Evolutionary conservation across 2,888 invertebrate genomes (phyloP).

Genomic region (Morpho helenor): DNA sequence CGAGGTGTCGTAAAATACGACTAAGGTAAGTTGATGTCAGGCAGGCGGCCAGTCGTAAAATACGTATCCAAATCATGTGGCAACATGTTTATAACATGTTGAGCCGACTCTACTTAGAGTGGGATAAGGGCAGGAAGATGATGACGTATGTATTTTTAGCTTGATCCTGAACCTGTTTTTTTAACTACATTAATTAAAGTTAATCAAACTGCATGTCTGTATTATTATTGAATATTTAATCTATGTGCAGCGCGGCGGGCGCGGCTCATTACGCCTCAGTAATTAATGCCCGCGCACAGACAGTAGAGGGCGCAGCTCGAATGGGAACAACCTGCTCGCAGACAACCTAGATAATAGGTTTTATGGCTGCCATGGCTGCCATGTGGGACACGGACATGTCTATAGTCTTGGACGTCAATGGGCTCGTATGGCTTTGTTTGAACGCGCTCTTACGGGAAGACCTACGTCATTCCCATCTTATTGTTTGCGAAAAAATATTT

Average conservation of each 20-base stretch:
- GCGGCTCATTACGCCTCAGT: slow-evolving; percentile 54
- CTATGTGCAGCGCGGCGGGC: slow-evolving; percentile 37
- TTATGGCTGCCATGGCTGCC: slow-evolving; percentile 3
- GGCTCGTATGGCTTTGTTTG: not conserved
- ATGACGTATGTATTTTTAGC: too few species aligned
- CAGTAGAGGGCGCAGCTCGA: slow-evolving; percentile 27
- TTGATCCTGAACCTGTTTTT: too few species aligned
- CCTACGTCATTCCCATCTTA: not conserved
- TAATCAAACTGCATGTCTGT: not conserved
- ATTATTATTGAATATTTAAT: slow-evolving; percentile 19
- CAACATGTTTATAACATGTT: too few species aligned
- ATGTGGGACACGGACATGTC: not conserved
- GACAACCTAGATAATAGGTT: slow-evolving; percentile 20
- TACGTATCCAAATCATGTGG: too few species aligned
- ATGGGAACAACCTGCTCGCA: slow-evolving; percentile 27
- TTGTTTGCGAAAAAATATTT: too few species aligned
- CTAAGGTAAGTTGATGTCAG: too few species aligned
- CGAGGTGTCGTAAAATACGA: too few species aligned
- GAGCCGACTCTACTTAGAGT: too few species aligned
- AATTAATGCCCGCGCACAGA: slow-evolving; percentile 63
- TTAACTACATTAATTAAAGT: too few species aligned
- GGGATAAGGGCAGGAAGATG: too few species aligned
- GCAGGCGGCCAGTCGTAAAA: too few species aligned
- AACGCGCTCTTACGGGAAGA: not conserved
- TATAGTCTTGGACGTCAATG: slow-evolving; percentile 3